A percentile compares a stretch with the other conserved stretches of the same genome.
Conservation (phyloP, 2,797 vertebrate species). For the Crenichthys baileyi region DNA sequence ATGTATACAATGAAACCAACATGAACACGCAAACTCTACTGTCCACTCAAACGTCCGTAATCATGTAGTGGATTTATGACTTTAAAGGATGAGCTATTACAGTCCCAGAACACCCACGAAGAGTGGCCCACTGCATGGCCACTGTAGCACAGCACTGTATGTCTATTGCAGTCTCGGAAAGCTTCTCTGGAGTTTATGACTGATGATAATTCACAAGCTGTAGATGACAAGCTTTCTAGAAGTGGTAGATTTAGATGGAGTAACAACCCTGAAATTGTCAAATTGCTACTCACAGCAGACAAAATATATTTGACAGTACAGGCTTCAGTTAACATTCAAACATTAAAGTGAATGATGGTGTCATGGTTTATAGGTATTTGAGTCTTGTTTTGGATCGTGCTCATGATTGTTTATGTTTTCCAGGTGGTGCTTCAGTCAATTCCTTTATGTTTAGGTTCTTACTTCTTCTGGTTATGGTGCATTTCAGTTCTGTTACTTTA, state of each 20-base stretch:
- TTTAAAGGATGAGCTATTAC: background rate
- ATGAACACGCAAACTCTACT: background rate
- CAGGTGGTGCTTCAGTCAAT: no score
- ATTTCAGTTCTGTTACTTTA: no score
- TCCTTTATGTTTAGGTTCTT: no score
- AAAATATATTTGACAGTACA: no score
- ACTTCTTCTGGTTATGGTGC: no score
- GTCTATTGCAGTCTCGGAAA: background rate
- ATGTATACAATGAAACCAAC: background rate
- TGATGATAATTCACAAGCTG: background rate
- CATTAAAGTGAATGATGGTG: no score
- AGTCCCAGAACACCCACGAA: constrained; percentile 13
- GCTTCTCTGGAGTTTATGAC: background rate
- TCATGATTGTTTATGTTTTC: no score
- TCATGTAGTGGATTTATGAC: background rate
- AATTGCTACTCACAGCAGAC: no score
- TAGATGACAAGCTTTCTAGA: background rate
- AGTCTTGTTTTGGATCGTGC: no score
- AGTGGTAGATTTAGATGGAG: background rate
- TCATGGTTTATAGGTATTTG: no score
- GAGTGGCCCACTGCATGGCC: background rate
- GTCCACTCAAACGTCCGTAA: background rate
- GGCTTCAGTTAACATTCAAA: no score
- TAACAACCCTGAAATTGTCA: background rate
- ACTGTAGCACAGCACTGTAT: background rate